Evolutionary conservation across 2,888 invertebrate species (phyloP).

Genomic region (Chymomyza amoena): DNA sequence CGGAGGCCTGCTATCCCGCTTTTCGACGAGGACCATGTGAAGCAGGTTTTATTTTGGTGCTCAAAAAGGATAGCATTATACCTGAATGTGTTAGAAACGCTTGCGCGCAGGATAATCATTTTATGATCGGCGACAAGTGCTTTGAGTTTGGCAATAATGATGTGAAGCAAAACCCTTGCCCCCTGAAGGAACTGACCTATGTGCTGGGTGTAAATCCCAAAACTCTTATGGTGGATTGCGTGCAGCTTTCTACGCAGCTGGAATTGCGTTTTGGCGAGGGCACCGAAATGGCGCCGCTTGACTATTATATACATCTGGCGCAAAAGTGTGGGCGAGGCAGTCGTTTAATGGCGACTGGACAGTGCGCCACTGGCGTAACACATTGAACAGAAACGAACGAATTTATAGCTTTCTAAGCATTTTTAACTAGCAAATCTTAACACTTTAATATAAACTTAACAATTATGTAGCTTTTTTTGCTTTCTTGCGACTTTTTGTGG

Average conservation of each 20-base stretch:
- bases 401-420: slow-evolving; percentile 18
- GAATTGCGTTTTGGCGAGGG: slow-evolving; percentile 74
- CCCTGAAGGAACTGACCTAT: slow-evolving; percentile 72
- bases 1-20: slow-evolving; percentile 83
- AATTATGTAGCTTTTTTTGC: neutral
- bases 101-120: slow-evolving; percentile 81
- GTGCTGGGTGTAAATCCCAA: slow-evolving; percentile 83
- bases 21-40: slow-evolving; percentile 84
- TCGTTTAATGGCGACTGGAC: slow-evolving; percentile 60
- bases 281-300: slow-evolving; percentile 45
- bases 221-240: slow-evolving; percentile 82
- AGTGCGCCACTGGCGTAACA: slow-evolving; percentile 49
- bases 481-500: neutral
- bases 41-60: slow-evolving; percentile 80
- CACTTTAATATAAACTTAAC: slow-evolving; percentile 12
- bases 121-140: slow-evolving; percentile 75
- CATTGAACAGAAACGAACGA: slow-evolving; percentile 1
- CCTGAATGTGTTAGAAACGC: slow-evolving; percentile 83
- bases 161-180: slow-evolving; percentile 71
- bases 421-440: slow-evolving; percentile 26
- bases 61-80: slow-evolving; percentile 80
- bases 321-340: slow-evolving; percentile 70
- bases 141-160: slow-evolving; percentile 64
- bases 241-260: slow-evolving; percentile 69
- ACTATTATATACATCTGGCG: slow-evolving; percentile 56